Evolutionary conservation across 2,888 invertebrate species (phyloP), one percentile per base, ranked within the genome.

Genomic region (Deilephila porcellus): DNA sequence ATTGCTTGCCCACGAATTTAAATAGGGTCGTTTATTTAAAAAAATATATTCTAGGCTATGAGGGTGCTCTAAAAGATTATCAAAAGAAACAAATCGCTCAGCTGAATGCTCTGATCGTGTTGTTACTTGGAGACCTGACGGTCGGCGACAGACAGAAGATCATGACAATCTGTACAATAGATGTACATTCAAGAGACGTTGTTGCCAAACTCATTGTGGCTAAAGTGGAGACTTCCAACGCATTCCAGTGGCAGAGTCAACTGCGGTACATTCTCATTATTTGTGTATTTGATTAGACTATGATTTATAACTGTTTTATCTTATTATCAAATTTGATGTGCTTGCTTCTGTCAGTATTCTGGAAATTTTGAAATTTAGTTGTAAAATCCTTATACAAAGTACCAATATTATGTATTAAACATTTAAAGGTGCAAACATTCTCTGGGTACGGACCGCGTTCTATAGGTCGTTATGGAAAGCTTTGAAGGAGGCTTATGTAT

Each of bases 141-240:
- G 95, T 96, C 0, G 97, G 97, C 1, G 98, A 98, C 82, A 96
- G 99, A 19, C 98, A 98, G 90, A 99, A 99, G 91, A 98, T 99
- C 82, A 99, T 98, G 98, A 98, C 99, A 0, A 97, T 99, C 83
- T 99, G 99, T 90, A 99, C 99, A 4, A 98, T 98, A 76, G 98
- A 98, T 87, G 99, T 99, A 1, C 99, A 99, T 86, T 98, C 98
- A 5, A 95, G 99, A 84, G 99, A 99, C 88, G 98, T 99, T 8
- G 98, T 99, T 0, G 96, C 97, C 0, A 98, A 98, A 87, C 96
- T 99, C 86, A 98, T 99, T 74, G 79, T 93, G 0, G 96, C 97
- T 80, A 98, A 98, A 89, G 97, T 98, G 0, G 98, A 98, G 79
- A 96, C 95, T 70, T 95, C 96, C 0, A 96, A 96, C 53, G 97